Base-by-base conservation (phyloP, 2,888 invertebrate species). In the Epiblema foenella region DNA sequence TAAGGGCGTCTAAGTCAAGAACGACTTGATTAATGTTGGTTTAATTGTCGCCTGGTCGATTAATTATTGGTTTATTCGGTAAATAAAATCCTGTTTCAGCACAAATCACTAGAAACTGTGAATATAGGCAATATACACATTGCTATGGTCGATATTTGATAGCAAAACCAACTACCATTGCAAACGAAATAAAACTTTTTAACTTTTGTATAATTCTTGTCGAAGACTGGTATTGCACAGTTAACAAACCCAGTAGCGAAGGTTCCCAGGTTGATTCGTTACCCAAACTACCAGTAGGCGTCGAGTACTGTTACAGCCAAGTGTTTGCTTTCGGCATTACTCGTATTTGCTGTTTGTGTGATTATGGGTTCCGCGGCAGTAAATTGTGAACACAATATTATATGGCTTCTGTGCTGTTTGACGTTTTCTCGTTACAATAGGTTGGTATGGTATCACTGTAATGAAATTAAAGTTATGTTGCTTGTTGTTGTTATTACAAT, bases 281-380 rank as follows among this genome's bases (percentile, higher is more conserved):
- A 33, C 51, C 18, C n/a, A 56, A 37, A 37, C n/a, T 37, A 5
- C 4, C 49, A 29, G 63, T 63, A 33, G 63, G 63, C 51, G 57
- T 57, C 17, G 63, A 52, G 39, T 64, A 64, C 64, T 54, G 63
- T 63, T 63, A 63, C 37, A 15, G 24, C 10, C n/a, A 2, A 57
- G 57, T 64, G 64, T 39, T 64, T 64, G 37, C 64, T 39, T 39
- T 37, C 54, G 64, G 64, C 54, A 39, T 64, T 64, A 54, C 37
- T 37, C 11, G 11, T 64, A 11, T 63, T 63, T 63, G 63, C 51
- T 52, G 11, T 57, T 12, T 5, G 24, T 54, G 11, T 24, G 46
- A 33, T 42, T 51, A 33, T 39, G 33, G 20, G 17, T 18, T 57
- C 33, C 9, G 51, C 18, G 51, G 51, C 18, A 60, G 49, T 63